A percentile compares a stretch with the other conserved stretches of the same genome.
Conservation (phyloP, 2,888 invertebrate species). For the Drosophila heteroneura region DNA sequence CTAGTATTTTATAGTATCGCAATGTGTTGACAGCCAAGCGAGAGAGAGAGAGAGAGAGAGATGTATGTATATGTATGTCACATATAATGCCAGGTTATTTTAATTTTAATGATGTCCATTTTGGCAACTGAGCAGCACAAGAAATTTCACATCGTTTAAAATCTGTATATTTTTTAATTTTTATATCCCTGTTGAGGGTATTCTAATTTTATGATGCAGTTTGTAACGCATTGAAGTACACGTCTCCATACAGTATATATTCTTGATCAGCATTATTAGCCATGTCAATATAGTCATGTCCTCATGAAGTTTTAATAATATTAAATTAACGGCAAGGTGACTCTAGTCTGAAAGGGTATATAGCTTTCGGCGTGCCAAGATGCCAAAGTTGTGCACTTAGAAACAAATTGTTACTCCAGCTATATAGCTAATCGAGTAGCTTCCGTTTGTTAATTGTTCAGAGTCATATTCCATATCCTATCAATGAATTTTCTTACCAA, state of each 20-base stretch:
- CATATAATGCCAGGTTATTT: conserved; percentile 47
- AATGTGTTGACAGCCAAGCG: conserved; percentile 32
- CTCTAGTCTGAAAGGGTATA: background rate
- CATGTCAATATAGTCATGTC: too few relatives aligned
- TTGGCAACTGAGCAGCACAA: conserved; percentile 25
- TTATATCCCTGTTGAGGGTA: background rate
- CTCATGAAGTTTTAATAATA: too few relatives aligned
- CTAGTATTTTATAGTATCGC: conserved; percentile 2
- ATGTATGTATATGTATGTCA: conserved; percentile 16
- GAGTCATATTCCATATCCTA: background rate
- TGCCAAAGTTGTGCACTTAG: too few relatives aligned
- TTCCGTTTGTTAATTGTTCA: background rate
- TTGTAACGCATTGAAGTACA: background rate
- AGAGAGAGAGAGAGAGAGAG: background rate
- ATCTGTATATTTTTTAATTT: background rate
- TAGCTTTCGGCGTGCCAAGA: background rate
- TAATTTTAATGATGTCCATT: conserved; percentile 36
- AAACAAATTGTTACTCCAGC: background rate
- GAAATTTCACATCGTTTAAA: conserved; percentile 39
- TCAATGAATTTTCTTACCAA: background rate
- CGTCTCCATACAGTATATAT: too few relatives aligned
- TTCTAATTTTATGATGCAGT: background rate
- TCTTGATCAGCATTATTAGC: too few relatives aligned
- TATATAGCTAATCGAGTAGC: background rate
- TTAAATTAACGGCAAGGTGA: too few relatives aligned